Evolutionary conservation across 2,888 invertebrate genomes (phyloP).

Genomic region (Agrotis clavis): DNA sequence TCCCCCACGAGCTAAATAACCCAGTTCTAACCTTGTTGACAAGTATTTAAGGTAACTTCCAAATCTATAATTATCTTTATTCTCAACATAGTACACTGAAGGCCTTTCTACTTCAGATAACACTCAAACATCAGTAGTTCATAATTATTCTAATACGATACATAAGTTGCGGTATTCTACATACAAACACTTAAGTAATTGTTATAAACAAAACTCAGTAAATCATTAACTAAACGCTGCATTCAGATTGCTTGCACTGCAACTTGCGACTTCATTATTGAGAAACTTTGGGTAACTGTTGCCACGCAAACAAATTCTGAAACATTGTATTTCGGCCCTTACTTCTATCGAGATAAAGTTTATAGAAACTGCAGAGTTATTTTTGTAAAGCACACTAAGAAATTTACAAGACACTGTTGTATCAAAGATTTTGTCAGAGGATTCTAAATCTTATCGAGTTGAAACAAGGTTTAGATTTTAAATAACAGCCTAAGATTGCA

Average conservation of each 20-base stretch:
- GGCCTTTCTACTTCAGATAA: background rate
- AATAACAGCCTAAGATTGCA: background rate
- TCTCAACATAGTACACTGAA: too few relatives aligned
- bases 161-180: background rate
- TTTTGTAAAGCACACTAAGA: conserved; percentile 29
- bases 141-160: conserved; percentile 1
- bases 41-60: too few relatives aligned
- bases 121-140: background rate
- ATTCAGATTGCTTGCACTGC: conserved; percentile 63
- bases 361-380: conserved; percentile 6
- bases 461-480: conserved; percentile 8
- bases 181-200: conserved; percentile 13
- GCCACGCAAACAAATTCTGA: conserved; percentile 1
- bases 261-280: conserved; percentile 73
- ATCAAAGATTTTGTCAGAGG: conserved; percentile 18
- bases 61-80: too few relatives aligned
- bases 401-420: conserved; percentile 47
- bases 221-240: conserved; percentile 65
- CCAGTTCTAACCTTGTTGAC: too few relatives aligned
- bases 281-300: conserved; percentile 50
- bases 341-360: rapidly evolving
- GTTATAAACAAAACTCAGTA: conserved; percentile 47
- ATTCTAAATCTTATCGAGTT: conserved; percentile 10
- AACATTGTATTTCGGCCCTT: conserved; percentile 14
- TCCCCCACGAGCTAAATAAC: too few relatives aligned